Conservation (phyloP, 2,888 invertebrate genomes). For the Parapristionchus giblindavisi region DNA sequence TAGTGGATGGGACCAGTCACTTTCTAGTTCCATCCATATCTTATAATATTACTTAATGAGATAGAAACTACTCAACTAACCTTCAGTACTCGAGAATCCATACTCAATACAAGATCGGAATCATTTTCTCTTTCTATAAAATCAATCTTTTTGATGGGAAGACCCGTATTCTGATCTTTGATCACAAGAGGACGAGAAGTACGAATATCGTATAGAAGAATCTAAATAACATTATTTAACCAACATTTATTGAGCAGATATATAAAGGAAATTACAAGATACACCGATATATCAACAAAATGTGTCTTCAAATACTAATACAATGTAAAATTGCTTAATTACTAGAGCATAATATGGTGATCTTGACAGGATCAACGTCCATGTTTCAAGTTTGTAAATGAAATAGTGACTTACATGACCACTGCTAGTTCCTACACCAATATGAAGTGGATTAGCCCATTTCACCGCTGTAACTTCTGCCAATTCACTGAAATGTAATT, state of each 20-base stretch:
- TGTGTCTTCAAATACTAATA: constrained; percentile 1
- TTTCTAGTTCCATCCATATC: too few relatives aligned
- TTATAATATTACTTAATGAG: too few relatives aligned
- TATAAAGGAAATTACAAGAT: neutral
- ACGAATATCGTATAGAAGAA: constrained; percentile 89
- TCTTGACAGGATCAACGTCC: too few relatives aligned
- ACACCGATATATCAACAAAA: constrained; percentile 25
- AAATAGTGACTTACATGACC: constrained; percentile 86
- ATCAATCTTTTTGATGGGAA: constrained; percentile 87
- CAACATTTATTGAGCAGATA: neutral
- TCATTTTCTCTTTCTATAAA: constrained; percentile 75
- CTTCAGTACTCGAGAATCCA: constrained; percentile 88
- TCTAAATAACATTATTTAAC: constrained; percentile 62
- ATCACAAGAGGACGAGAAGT: constrained; percentile 86
- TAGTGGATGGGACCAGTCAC: too few relatives aligned
- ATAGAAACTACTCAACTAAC: constrained; percentile 72
- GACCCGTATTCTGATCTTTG: constrained; percentile 93
- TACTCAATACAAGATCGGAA: constrained; percentile 82
- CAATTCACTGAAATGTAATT: constrained; percentile 38
- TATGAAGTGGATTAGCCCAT: constrained; percentile 73
- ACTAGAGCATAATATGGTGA: neutral
- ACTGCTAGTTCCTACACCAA: constrained; percentile 89
- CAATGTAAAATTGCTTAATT: neutral
- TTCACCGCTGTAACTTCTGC: constrained; percentile 80
- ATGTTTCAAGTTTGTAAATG: too few relatives aligned